These are phyloP conservation scores for Galagoides demidoff DNA, from an alignment of 2,797 vertebrate species.

Conservation along the genomic window DNA sequence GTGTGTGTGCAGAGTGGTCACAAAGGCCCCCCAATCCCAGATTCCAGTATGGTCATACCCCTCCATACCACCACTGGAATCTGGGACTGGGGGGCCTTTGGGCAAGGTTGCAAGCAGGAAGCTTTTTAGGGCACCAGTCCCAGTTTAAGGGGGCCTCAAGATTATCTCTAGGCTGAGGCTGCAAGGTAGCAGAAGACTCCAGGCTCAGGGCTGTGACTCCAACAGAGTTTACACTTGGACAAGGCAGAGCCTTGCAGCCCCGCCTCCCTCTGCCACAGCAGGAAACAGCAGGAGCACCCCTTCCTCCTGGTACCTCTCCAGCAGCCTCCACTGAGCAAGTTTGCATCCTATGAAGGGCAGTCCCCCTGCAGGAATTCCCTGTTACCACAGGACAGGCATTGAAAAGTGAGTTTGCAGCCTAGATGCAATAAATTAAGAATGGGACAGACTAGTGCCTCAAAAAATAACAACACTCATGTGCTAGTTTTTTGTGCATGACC, in stretches of 20 bases:
- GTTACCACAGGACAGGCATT: background rate
- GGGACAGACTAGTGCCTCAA: background rate
- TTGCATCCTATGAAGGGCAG: background rate
- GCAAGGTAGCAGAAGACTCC: background rate
- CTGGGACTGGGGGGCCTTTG: background rate
- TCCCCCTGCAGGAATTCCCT: background rate
- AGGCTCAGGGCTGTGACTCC: background rate
- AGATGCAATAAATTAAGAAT: conserved; percentile 20
- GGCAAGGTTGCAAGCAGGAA: background rate
- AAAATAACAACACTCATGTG: background rate
- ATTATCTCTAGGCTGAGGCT: background rate
- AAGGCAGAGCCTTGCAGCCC: background rate
- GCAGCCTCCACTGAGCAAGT: background rate
- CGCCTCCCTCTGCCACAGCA: background rate
- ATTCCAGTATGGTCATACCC: too few species aligned
- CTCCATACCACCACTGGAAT: background rate
- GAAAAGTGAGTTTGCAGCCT: background rate
- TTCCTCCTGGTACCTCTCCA: background rate
- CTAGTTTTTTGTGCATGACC: background rate
- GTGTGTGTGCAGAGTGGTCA: background rate
- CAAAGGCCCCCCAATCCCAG: too few species aligned
- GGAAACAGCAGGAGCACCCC: background rate
- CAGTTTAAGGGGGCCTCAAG: background rate
- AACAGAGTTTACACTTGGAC: background rate
- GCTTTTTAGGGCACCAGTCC: background rate